Evolutionary conservation across 2,113 vertebrate genomes (phyloP).

Genomic region (Halichoerus grypus): DNA sequence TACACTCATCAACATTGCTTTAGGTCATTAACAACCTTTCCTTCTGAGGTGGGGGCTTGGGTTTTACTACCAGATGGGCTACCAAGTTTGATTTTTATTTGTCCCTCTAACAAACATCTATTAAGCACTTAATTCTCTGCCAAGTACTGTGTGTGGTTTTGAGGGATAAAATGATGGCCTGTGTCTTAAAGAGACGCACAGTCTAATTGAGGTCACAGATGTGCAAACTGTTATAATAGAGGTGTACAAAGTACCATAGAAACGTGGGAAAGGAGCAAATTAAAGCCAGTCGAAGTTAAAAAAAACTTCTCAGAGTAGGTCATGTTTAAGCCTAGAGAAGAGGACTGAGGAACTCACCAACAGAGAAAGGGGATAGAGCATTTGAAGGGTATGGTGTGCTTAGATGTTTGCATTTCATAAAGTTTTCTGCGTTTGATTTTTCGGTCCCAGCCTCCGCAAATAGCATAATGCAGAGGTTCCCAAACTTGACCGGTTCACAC

Average conservation of each 20-base stretch:
- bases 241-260: not conserved
- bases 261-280: not conserved
- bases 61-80: not conserved
- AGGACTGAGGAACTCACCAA: not conserved
- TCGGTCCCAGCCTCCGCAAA: not conserved
- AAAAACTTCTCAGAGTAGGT: not conserved
- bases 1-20: not conserved
- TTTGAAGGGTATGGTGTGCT: not conserved
- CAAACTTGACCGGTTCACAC: not conserved
- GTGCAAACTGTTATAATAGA: not conserved
- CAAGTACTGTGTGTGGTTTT: not conserved
- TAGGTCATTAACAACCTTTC: not conserved
- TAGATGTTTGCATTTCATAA: not conserved
- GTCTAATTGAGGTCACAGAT: not conserved
- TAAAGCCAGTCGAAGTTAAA: not conserved
- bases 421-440: not conserved
- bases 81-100: not conserved
- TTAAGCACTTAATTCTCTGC: not conserved
- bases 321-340: not conserved
- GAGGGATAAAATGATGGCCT: not conserved
- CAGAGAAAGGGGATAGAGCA: not conserved
- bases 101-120: not conserved
- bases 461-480: not conserved
- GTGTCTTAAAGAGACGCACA: not conserved
- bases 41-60: not conserved